Evolutionary conservation across 2,113 vertebrate genomes (phyloP).

Genomic region (Chaenogobius annularis): DNA sequence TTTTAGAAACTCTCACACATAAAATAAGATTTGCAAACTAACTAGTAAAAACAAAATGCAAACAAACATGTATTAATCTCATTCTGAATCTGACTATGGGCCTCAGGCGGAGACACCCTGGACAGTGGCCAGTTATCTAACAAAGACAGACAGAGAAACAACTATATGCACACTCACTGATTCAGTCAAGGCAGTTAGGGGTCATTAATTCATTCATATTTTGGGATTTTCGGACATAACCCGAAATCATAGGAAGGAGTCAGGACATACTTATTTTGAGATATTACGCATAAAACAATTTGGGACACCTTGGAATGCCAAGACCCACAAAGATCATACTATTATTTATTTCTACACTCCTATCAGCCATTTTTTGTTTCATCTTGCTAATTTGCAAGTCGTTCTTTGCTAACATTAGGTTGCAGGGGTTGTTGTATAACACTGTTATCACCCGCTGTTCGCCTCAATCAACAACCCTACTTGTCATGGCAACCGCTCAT

Average conservation of each 20-base stretch:
- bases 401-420: not conserved
- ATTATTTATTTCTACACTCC: no score
- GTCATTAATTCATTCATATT: not conserved
- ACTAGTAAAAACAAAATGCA: not conserved
- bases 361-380: no score
- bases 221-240: not conserved
- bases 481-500: not conserved
- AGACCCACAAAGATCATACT: no score
- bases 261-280: not conserved
- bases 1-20: not conserved
- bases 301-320: not conserved
- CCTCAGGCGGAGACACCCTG: not conserved
- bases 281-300: not conserved
- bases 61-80: not conserved
- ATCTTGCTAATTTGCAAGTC: no score
- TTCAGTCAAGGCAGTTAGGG: not conserved
- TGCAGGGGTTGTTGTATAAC: not conserved
- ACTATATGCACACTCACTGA: not conserved
- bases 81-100: not conserved
- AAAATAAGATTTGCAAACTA: not conserved
- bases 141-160: not conserved
- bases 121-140: not conserved
- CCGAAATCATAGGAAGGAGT: not conserved
- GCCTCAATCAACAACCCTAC: not conserved
- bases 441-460: not conserved